A percentile compares a stretch with the other conserved stretches of the same genome.
phyloP scores from a whole-genome alignment of 2,888 invertebrate species.

The Priapulus caudatus region DNA sequence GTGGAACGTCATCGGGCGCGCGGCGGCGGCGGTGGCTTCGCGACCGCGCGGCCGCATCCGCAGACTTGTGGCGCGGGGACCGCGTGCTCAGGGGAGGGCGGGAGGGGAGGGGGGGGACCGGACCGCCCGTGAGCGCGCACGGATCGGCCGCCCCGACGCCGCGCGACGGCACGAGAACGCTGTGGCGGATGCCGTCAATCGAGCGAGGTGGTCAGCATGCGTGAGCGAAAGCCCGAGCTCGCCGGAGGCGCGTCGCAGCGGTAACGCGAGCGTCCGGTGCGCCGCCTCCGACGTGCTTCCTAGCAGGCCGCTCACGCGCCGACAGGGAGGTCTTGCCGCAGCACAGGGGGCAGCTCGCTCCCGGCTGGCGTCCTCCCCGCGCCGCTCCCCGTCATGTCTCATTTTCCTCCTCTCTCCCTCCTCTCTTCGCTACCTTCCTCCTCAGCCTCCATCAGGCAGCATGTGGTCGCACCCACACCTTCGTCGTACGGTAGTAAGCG shows the following conservation, averaged over 20 bases:
- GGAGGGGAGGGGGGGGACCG: constrained; percentile 57
- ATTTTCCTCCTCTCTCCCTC: constrained; percentile 10
- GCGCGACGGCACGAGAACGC: constrained; percentile 55
- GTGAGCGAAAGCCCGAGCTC: too few relatives aligned
- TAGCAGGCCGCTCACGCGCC: constrained; percentile 47
- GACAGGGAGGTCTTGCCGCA: constrained; percentile 50
- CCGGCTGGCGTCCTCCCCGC: too few relatives aligned
- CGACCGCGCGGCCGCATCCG: too few relatives aligned
- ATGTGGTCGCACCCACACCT: too few relatives aligned
- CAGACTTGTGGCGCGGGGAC: constrained; percentile 46
- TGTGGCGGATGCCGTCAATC: too few relatives aligned
- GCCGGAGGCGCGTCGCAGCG: too few relatives aligned
- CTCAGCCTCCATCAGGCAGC: too few relatives aligned
- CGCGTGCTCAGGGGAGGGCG: constrained; percentile 56
- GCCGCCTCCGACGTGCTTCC: too few relatives aligned
- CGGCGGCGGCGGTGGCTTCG: too few relatives aligned
- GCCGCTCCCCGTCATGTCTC: constrained; percentile 18
- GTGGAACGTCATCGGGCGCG: constrained; percentile 28
- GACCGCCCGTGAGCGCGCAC: constrained; percentile 59
- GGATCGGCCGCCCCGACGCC: constrained; percentile 53
- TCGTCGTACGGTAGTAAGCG: too few relatives aligned
- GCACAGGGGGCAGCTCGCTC: constrained; percentile 57
- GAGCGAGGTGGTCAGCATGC: too few relatives aligned
- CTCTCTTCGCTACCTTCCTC: constrained; percentile 15
- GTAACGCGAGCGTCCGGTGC: too few relatives aligned